Base-by-base conservation (phyloP, 2,113 vertebrate species). In the Ophiodon elongatus region DNA sequence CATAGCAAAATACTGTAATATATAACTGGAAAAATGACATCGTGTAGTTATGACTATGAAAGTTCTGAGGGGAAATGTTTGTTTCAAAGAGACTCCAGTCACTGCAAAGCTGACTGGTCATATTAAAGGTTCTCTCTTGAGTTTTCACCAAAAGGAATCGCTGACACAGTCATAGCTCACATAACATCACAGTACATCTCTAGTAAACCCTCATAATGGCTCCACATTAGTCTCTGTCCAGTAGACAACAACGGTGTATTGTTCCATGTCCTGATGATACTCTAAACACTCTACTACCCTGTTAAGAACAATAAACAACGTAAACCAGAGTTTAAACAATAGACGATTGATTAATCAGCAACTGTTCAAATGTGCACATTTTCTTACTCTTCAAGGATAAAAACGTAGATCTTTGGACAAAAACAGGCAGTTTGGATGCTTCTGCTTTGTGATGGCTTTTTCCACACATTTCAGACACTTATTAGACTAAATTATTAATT, bases 191-290 rank as follows among this genome's bases (percentile, higher is more conserved):
- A 59, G 39, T 64, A 27, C 25, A 70, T 47, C 64, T 50, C 43
- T 31, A 47, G 72, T 60, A 27, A 29, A 52, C 21, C 17, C 43
- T 73, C 64, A 73, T 43, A 79, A 45, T 39, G 80, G 65, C 57
- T 84, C 41, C 69, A 67, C 62, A 86, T 75, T 21, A 35, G 78
- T 76, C 37, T 83, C 35, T 59, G 76, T 74, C 43, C 65, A 59
- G 39, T 54, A 62, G 79, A 80, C 69, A 83, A 80, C 73, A 83
- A 23, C 75, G 19, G 37, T 21, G 63, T 54, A 73, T 73, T 89
- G 88, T 85, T 76, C 35, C 2, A 39, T 73, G 57, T 39, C 63
- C 68, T 21, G 27, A 76, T 64, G 64, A 68, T 65, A 82, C 39
- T 63, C 57, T 52, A 68, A 52, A 68, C 45, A 65, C 35, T 72